These are phyloP conservation scores for Oncorhynchus gorbuscha DNA, from an alignment of 2,113 vertebrate species.

Conservation along the genomic window DNA sequence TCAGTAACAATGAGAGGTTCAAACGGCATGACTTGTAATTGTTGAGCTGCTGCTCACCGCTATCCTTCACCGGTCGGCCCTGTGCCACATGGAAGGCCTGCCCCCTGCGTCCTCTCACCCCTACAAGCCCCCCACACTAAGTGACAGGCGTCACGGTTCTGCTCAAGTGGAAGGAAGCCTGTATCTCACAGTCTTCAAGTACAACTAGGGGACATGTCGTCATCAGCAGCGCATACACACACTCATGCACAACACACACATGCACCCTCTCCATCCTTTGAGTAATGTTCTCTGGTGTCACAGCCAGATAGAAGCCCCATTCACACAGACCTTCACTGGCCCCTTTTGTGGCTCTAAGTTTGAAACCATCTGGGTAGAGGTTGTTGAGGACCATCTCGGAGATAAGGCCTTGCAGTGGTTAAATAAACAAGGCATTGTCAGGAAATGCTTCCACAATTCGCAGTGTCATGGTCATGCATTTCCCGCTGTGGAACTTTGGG, in stretches of 20 bases:
- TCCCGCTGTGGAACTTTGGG: slow-evolving; percentile 39
- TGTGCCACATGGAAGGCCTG: slow-evolving; percentile 24
- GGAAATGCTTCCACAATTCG: slow-evolving; percentile 44
- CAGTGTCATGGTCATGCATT: slow-evolving; percentile 34
- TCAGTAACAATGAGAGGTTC: neutral
- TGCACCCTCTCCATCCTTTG: slow-evolving; percentile 63
- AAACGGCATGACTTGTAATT: neutral
- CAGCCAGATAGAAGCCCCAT: slow-evolving; percentile 28
- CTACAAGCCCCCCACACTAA: slow-evolving; percentile 47
- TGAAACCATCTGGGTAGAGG: slow-evolving; percentile 50
- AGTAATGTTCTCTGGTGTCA: slow-evolving; percentile 56
- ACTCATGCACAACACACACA: slow-evolving; percentile 37
- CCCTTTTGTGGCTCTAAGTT: slow-evolving; percentile 39
- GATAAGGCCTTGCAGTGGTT: slow-evolving; percentile 51
- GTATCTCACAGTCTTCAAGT: slow-evolving; percentile 68
- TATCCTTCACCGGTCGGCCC: slow-evolving; percentile 60
- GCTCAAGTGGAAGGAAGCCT: slow-evolving; percentile 57
- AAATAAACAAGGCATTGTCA: slow-evolving; percentile 63
- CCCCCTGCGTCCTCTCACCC: slow-evolving; percentile 23
- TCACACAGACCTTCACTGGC: slow-evolving; percentile 63
- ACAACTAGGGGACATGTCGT: slow-evolving; percentile 64
- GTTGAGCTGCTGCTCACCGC: slow-evolving; percentile 51
- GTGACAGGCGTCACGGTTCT: slow-evolving; percentile 73
- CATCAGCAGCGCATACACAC: slow-evolving; percentile 21
- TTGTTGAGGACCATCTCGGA: slow-evolving; percentile 62